A percentile compares a stretch with the other conserved stretches of the same genome.
These are phyloP conservation scores for Charadrius vociferus DNA, from an alignment of 2,113 vertebrate genomes.

Conservation along the genomic window DNA sequence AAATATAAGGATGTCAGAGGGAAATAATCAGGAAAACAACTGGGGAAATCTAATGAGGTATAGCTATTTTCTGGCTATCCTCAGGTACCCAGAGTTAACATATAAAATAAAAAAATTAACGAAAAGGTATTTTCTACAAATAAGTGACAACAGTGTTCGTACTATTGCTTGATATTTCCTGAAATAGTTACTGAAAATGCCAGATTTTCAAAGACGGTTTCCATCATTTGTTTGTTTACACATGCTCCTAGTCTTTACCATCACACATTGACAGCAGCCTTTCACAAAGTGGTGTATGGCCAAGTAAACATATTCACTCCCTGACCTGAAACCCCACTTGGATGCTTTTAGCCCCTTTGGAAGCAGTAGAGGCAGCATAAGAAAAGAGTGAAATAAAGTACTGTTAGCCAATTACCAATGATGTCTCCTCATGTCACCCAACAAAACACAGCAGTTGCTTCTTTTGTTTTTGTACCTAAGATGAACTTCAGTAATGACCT, in stretches of 20 bases:
- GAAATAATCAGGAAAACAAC: neutral
- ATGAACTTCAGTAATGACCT: constrained; percentile 8
- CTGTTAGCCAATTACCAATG: neutral
- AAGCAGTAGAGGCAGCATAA: accelerated
- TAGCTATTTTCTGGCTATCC: neutral
- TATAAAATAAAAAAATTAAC: neutral
- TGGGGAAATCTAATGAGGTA: neutral
- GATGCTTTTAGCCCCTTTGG: neutral
- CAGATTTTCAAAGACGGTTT: neutral
- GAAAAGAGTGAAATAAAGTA: neutral
- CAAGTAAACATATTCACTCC: accelerated
- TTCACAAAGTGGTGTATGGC: neutral
- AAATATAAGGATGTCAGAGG: neutral
- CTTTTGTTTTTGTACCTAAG: neutral
- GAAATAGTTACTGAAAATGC: neutral
- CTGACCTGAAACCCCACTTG: neutral
- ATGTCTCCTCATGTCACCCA: neutral
- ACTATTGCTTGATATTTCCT: neutral
- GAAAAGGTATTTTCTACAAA: neutral
- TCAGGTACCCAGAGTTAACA: neutral
- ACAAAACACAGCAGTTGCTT: neutral
- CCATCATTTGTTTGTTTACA: neutral
- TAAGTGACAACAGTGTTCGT: neutral
- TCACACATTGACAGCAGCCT: neutral
- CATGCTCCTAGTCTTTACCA: neutral